Conservation (phyloP, 2,797 vertebrate species). For the Enteromius trimaculatus region DNA sequence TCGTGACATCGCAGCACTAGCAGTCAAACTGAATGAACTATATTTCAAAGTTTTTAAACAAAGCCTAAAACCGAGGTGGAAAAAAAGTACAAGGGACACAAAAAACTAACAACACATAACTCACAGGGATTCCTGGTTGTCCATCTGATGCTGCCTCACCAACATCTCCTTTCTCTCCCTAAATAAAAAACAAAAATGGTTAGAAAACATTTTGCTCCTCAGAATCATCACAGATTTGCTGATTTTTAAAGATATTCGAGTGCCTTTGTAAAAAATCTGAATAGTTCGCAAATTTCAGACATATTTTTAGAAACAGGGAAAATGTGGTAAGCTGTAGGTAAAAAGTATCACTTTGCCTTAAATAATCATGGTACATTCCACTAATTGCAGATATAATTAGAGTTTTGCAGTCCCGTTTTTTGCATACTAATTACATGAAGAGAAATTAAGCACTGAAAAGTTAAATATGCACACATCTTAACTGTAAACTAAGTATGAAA, state of each 20-base stretch:
- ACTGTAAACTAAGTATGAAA: conserved; percentile 57
- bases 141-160: conserved; percentile 57
- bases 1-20: not conserved
- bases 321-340: not conserved
- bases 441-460: conserved; percentile 35
- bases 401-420: conserved; percentile 36
- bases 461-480: conserved; percentile 47
- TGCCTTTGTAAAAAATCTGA: not conserved
- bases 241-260: not conserved
- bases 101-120: conserved; percentile 19
- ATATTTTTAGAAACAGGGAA: not conserved
- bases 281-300: not conserved
- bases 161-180: conserved; percentile 63
- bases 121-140: conserved; percentile 60
- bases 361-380: conserved; percentile 11
- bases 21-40: not conserved
- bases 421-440: conserved; percentile 42
- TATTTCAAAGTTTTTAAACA: not conserved
- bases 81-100: not conserved
- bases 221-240: not conserved
- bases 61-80: not conserved
- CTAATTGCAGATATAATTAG: conserved; percentile 43
- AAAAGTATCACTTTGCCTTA: conserved; percentile 18
- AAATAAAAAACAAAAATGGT: not conserved
- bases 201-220: not conserved